These are phyloP conservation scores for Phymorhynchus buccinoides DNA, from an alignment of 1,140 invertebrate species.

Conservation along the genomic window DNA sequence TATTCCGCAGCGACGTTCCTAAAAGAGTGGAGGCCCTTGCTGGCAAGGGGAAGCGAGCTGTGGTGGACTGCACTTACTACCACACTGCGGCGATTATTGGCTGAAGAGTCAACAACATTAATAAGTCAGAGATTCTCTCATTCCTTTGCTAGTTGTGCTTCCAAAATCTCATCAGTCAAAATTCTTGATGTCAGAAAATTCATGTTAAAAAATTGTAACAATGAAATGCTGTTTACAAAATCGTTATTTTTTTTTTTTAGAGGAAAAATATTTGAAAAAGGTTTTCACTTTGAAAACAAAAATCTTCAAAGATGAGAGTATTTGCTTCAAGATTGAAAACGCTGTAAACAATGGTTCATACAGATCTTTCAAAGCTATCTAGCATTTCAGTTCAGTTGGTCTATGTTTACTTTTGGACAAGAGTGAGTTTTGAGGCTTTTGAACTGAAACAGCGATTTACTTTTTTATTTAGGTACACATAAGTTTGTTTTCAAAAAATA, in stretches of 20 bases:
- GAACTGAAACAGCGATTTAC: too few species aligned
- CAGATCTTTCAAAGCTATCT: too few species aligned
- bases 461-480: too few species aligned
- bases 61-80: constrained; percentile 55
- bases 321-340: too few species aligned
- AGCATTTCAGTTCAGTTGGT: too few species aligned
- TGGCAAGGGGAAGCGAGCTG: constrained; percentile 4
- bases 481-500: too few species aligned
- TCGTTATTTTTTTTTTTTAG: neutral
- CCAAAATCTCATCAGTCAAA: neutral
- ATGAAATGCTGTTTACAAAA: neutral
- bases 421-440: too few species aligned
- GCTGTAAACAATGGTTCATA: too few species aligned
- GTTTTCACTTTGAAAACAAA: neutral
- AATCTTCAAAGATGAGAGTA: neutral
- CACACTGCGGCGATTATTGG: constrained; percentile 49
- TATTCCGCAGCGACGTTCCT: constrained; percentile 55
- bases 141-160: neutral
- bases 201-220: too few species aligned
- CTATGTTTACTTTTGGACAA: too few species aligned
- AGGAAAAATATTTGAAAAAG: neutral
- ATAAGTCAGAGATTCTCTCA: neutral
- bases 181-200: neutral
- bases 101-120: neutral
- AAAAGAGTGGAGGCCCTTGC: constrained; percentile 46